Conservation (phyloP, 92 coral and sea anemone species). For the Blastomussa wellsi region DNA sequence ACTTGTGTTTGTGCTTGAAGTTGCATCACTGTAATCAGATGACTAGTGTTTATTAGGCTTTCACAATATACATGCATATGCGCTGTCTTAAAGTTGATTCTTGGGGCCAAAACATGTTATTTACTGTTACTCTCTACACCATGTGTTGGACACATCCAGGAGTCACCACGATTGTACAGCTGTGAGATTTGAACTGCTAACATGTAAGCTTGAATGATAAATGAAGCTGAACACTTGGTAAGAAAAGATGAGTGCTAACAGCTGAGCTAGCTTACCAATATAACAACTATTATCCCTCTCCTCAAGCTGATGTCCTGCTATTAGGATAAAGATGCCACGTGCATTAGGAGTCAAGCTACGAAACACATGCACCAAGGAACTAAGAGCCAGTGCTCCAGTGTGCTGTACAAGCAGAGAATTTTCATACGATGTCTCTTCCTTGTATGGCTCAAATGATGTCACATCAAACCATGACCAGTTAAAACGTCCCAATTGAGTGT, state of each 20-base stretch:
- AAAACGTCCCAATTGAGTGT: constrained; percentile 87
- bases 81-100: too few relatives aligned
- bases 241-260: not conserved
- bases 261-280: constrained; percentile 60
- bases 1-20: too few relatives aligned
- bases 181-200: too few relatives aligned
- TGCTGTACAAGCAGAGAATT: constrained; percentile 94
- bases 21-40: too few relatives aligned
- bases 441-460: constrained; percentile 92
- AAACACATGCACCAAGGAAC: constrained; percentile 92
- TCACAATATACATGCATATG: too few relatives aligned
- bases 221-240: not conserved
- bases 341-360: constrained; percentile 94
- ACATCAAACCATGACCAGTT: constrained; percentile 98
- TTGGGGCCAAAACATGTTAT: too few relatives aligned
- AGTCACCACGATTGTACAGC: too few relatives aligned
- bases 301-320: constrained; percentile 81
- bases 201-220: too few relatives aligned
- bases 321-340: constrained; percentile 79
- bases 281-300: constrained; percentile 84
- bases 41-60: too few relatives aligned
- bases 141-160: too few relatives aligned
- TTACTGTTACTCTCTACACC: too few relatives aligned
- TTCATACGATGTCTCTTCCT: constrained; percentile 96
- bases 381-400: constrained; percentile 90